Percentiles rank a stretch among this genome's conserved stretches.
phyloP scores from a whole-genome alignment of 2,113 vertebrate genomes.

The Dipodomys stephensi region DNA sequence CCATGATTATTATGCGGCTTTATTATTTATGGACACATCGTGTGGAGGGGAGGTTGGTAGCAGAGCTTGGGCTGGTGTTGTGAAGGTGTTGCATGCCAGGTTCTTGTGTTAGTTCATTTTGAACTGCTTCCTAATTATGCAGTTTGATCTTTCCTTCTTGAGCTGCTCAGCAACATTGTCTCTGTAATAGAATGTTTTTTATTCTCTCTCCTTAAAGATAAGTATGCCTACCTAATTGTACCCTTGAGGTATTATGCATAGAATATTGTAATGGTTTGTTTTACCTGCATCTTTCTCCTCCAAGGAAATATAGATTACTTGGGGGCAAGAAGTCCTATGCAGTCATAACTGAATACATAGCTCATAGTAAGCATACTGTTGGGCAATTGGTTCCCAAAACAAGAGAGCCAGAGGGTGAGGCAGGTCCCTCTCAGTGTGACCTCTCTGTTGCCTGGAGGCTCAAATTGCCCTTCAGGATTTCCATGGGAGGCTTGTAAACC shows the following conservation, averaged over 20 bases:
- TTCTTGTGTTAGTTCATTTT: neutral
- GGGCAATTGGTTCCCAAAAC: neutral
- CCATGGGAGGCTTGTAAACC: neutral
- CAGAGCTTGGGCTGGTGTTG: neutral
- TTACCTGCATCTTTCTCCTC: neutral
- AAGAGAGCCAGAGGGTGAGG: neutral
- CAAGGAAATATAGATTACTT: neutral
- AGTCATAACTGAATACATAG: neutral
- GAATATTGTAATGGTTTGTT: constrained; percentile 31
- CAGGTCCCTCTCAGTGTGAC: neutral
- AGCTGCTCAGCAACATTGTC: neutral
- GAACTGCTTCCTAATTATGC: neutral
- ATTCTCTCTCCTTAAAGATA: neutral
- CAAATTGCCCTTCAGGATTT: neutral
- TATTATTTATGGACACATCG: neutral
- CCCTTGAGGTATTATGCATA: neutral
- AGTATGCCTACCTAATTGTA: neutral
- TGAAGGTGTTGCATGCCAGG: neutral
- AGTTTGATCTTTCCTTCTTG: neutral
- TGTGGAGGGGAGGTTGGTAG: neutral
- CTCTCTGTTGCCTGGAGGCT: neutral
- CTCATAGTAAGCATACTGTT: neutral
- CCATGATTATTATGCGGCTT: too few relatives aligned
- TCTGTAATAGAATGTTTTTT: neutral
- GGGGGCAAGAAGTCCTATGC: neutral